Base-by-base conservation (phyloP, 1,140 invertebrate genomes). In the Popillia japonica region DNA sequence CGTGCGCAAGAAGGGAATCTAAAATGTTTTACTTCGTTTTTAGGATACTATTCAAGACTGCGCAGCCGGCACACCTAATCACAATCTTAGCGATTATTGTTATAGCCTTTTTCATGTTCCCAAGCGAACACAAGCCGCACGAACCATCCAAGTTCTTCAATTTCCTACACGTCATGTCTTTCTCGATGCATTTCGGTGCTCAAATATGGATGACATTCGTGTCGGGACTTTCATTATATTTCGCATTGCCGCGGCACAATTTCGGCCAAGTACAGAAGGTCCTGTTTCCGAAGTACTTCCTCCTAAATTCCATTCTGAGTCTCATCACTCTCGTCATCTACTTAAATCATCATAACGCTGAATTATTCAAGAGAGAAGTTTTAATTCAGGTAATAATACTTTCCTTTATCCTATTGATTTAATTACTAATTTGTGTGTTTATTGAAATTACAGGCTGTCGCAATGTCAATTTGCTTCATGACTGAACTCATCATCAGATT, bases 121-220 rank as follows among this genome's bases (percentile, higher is more conserved):
- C 91, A 48, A 86, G 87, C 74, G 87, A 87, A 72, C 84, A 87
- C 41, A 86, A 85, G 84, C 84, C 78, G 78, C 84, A 80, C 40
- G 80, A 85, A 80, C 81, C 82, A 85, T 87, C 82, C 88, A 87
- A 80, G 64, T 82, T 87, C 77, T 84, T 88, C 27, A 88, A 88
- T 17, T 89, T 95, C 40, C 85, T 93, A 9, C 95, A 95, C 85
- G 87, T 96, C 14, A 89, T 89, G 0, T 91, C 93, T 2, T 94
- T 95, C 80, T 91, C 93, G 44, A 90, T 92, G 64, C 94, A 96
- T 83, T 92, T 95, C 81, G 95, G 95, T 17, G 89, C 93, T 9
- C 94, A 96, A 87, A 91, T 96, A 78, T 96, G 95, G 94, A 96
- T 96, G 94, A 96, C 94, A 11, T 94, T 96, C 83, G 90, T 96